These are phyloP conservation scores for Catharus ustulatus DNA, from an alignment of 2,797 vertebrate genomes.

Conservation along the genomic window DNA sequence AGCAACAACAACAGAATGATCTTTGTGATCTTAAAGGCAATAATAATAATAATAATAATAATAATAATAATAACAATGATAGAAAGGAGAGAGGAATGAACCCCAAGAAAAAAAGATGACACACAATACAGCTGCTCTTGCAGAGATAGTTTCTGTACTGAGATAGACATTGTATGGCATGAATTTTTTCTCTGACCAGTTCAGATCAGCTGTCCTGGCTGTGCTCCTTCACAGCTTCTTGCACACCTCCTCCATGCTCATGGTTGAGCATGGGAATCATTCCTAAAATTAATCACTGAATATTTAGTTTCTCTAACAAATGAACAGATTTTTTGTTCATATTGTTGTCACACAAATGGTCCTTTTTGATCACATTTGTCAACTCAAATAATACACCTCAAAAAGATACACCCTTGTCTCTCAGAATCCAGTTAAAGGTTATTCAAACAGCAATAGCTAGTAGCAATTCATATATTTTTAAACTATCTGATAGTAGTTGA, in stretches of 20 bases:
- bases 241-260: background rate
- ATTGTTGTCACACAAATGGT: background rate
- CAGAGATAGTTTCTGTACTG: background rate
- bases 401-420: background rate
- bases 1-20: background rate
- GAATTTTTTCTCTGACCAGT: background rate
- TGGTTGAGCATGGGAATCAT: background rate
- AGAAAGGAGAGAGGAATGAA: background rate
- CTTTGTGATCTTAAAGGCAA: background rate
- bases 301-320: background rate
- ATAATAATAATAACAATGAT: accelerated
- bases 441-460: background rate
- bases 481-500: background rate
- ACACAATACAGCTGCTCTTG: background rate
- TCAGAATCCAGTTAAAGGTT: background rate
- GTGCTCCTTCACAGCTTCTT: background rate
- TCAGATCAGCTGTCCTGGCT: background rate
- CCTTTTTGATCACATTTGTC: background rate
- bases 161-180: too few relatives aligned
- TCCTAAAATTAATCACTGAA: background rate
- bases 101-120: background rate
- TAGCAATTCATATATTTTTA: background rate
- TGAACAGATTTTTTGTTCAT: background rate
- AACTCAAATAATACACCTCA: background rate
- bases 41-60: background rate